These are phyloP conservation scores for Drepana arcuata DNA, from an alignment of 1,140 invertebrate species.

Conservation along the genomic window DNA sequence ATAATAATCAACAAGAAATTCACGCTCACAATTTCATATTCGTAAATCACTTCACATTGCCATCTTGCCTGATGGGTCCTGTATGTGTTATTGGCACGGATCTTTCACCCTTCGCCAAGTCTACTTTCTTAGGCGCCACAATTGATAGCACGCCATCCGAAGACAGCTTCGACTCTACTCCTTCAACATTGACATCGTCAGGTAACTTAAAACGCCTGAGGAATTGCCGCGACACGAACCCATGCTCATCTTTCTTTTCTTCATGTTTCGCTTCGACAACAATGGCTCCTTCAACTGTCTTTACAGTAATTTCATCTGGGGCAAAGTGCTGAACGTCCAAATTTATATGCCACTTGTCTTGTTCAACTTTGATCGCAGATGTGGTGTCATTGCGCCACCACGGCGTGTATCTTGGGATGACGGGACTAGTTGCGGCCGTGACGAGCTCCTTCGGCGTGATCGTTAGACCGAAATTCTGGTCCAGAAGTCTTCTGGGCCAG, in stretches of 20 bases:
- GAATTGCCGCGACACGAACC: constrained; percentile 82
- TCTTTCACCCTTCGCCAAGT: constrained; percentile 42
- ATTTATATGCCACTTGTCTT: constrained; percentile 76
- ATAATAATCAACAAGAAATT: no score
- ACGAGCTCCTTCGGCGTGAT: constrained; percentile 47
- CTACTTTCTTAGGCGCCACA: constrained; percentile 71
- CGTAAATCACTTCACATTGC: no score
- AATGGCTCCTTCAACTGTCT: constrained; percentile 80
- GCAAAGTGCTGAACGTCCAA: constrained; percentile 90
- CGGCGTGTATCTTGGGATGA: constrained; percentile 27
- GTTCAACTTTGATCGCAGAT: constrained; percentile 48
- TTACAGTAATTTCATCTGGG: constrained; percentile 88
- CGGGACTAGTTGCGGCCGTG: constrained; percentile 30
- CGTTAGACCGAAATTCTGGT: constrained; percentile 50
- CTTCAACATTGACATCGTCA: constrained; percentile 76
- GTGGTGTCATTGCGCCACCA: constrained; percentile 39
- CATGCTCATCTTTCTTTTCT: constrained; percentile 83
- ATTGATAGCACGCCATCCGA: constrained; percentile 84
- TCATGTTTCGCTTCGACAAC: constrained; percentile 84
- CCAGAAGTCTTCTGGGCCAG: constrained; percentile 39
- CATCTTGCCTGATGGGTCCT: constrained; percentile 44
- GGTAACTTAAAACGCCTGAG: constrained; percentile 80
- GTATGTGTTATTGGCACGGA: constrained; percentile 48
- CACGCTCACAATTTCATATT: no score
- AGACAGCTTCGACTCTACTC: constrained; percentile 79